A percentile compares a stretch with the other conserved stretches of the same genome.
These are phyloP conservation scores for Tetranychus cinnabarinus DNA, from an alignment of 1,140 invertebrate genomes.

Conservation along the genomic window DNA sequence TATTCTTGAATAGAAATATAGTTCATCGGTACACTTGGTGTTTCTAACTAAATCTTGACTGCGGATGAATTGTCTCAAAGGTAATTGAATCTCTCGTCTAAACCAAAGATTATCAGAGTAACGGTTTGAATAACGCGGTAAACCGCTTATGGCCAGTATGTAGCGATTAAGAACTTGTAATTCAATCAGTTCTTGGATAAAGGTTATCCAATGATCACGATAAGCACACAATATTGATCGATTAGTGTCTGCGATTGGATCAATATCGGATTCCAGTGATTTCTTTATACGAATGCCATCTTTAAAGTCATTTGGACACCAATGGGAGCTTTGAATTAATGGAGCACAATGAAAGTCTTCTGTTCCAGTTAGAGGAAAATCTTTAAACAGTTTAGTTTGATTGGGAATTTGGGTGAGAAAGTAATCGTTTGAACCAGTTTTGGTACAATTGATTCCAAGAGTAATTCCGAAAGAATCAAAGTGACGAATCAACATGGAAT, in stretches of 20 bases:
- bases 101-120: too few relatives aligned
- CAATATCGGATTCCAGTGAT: neutral
- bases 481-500: too few relatives aligned
- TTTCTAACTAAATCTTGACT: too few relatives aligned
- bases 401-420: neutral
- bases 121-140: neutral
- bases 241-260: neutral
- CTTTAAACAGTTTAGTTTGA: neutral
- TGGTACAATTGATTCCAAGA: too few relatives aligned
- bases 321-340: neutral
- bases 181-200: neutral
- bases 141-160: neutral
- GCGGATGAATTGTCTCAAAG: too few relatives aligned
- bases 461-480: too few relatives aligned
- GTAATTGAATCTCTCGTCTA: too few relatives aligned
- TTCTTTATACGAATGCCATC: neutral
- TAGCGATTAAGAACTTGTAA: neutral
- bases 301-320: neutral
- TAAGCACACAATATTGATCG: neutral
- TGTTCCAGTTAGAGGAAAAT: neutral
- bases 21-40: too few relatives aligned
- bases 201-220: neutral
- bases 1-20: too few relatives aligned
- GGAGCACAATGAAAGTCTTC: neutral
- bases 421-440: too few relatives aligned